phyloP scores from a whole-genome alignment of 2,888 invertebrate species.

The Rhyacophila evoluta region DNA sequence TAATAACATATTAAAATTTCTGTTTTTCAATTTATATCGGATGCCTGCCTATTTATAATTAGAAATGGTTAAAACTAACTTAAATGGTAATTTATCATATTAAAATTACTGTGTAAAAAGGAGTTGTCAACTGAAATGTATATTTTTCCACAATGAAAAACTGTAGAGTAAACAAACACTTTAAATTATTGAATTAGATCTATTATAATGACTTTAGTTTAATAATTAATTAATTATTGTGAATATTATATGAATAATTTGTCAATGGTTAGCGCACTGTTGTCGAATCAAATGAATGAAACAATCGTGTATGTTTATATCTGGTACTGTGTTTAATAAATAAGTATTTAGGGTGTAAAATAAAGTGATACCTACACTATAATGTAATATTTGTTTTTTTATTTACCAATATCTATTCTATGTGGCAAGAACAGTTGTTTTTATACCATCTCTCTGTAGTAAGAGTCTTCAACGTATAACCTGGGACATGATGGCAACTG shows the following conservation, averaged over 20 bases:
- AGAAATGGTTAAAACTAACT: too few relatives aligned
- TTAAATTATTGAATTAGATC: constrained; percentile 6
- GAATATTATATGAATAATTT: constrained; percentile 13
- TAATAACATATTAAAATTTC: too few relatives aligned
- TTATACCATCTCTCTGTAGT: too few relatives aligned
- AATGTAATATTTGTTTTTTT: constrained; percentile 11
- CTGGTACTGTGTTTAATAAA: constrained; percentile 39
- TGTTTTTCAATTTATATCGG: too few relatives aligned
- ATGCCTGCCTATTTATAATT: too few relatives aligned
- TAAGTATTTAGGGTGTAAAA: constrained; percentile 47
- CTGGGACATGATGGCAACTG: too few relatives aligned
- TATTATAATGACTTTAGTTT: neutral
- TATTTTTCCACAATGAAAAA: constrained; percentile 49
- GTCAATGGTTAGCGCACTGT: neutral
- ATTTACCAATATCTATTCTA: too few relatives aligned
- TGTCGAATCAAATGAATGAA: constrained; percentile 29
- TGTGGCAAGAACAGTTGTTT: too few relatives aligned
- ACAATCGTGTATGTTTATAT: constrained; percentile 42
- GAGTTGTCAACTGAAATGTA: constrained; percentile 53
- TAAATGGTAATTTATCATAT: too few relatives aligned
- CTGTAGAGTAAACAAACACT: neutral
- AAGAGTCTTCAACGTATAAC: too few relatives aligned
- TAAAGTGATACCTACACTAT: constrained; percentile 33
- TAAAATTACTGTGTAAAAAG: constrained; percentile 23
- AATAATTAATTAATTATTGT: neutral